phyloP scores from a whole-genome alignment of 2,797 vertebrate species.

The Pangasius macronema region DNA sequence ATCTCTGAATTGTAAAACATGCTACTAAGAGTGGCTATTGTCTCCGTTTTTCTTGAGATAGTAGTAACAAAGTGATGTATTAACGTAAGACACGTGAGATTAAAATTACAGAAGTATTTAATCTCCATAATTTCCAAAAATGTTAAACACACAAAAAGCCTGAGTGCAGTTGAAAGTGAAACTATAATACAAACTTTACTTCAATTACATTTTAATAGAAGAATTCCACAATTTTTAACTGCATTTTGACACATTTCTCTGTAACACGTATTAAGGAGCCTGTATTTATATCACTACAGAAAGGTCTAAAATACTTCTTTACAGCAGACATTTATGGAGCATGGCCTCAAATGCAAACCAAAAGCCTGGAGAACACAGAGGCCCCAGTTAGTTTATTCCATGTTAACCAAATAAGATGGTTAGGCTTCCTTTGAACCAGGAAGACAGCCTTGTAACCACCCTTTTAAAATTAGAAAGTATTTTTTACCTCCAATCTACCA shows the following conservation, averaged over 20 bases:
- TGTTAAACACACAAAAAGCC: background rate
- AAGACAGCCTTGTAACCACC: background rate
- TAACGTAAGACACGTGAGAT: no score
- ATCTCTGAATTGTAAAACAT: constrained; percentile 3
- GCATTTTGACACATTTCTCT: background rate
- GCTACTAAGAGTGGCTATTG: background rate
- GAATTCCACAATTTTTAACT: background rate
- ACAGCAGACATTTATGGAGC: background rate
- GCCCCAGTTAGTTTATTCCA: background rate
- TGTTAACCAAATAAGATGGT: background rate
- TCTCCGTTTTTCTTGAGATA: no score
- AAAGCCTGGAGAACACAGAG: background rate
- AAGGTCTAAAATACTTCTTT: background rate
- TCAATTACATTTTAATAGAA: background rate
- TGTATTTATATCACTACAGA: background rate
- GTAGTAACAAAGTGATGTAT: no score
- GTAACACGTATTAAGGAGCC: background rate
- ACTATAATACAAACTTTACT: background rate
- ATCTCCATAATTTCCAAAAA: background rate
- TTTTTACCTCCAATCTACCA: background rate
- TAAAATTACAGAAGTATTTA: no score
- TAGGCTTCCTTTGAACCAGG: background rate
- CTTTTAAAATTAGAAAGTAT: background rate
- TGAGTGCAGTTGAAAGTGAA: background rate
- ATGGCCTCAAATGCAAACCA: background rate